Conservation (phyloP, 1,140 invertebrate genomes). For the Myzus persicae region DNA sequence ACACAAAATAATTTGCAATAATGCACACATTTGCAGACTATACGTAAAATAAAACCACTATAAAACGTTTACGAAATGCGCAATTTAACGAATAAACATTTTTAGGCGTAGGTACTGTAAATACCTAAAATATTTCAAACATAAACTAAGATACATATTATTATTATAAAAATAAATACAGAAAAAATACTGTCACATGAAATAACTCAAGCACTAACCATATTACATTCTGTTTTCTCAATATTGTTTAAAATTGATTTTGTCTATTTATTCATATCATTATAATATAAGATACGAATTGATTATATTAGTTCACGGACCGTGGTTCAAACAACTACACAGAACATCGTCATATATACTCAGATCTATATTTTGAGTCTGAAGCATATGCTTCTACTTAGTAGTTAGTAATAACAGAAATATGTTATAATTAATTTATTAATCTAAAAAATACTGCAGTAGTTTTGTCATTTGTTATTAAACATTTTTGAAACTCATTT, state of each 20-base stretch:
- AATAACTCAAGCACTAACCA: neutral
- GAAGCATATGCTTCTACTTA: neutral
- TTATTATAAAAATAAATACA: neutral
- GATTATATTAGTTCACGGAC: neutral
- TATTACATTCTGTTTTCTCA: neutral
- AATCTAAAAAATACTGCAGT: neutral
- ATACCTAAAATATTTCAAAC: neutral
- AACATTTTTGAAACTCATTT: neutral
- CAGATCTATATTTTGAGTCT: neutral
- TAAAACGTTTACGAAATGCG: neutral
- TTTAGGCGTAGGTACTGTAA: neutral
- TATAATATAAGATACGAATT: neutral
- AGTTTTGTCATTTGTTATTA: neutral
- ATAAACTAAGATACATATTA: neutral
- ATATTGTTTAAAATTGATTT: neutral
- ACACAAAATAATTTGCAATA: neutral
- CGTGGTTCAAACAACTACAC: neutral
- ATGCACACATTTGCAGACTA: neutral
- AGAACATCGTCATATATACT: neutral
- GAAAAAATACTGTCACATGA: neutral
- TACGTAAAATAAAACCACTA: neutral
- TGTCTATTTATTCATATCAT: neutral
- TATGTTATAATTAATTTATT: neutral
- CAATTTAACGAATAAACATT: neutral
- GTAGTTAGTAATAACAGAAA: neutral